Evolutionary conservation across 2,888 invertebrate species (phyloP).

Genomic region (Malthinus flaveolus): DNA sequence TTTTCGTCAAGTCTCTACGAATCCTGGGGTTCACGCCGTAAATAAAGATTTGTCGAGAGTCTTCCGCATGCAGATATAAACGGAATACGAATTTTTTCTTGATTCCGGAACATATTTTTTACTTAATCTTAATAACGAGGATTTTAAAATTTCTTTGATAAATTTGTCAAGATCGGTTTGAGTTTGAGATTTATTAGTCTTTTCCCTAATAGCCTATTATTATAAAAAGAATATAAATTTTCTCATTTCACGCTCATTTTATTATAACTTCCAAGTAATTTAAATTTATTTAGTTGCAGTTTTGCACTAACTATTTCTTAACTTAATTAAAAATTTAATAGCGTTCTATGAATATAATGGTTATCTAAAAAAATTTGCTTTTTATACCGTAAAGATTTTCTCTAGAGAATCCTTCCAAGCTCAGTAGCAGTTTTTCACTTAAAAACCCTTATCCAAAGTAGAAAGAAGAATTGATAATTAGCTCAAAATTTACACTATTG

Average conservation of each 20-base stretch:
- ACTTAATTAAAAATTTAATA: no score
- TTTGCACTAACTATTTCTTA: no score
- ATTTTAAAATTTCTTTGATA: constrained; percentile 40
- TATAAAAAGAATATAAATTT: constrained; percentile 9
- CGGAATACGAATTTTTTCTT: constrained; percentile 37
- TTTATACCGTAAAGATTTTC: no score
- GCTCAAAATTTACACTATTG: no score
- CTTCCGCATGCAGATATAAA: constrained; percentile 34
- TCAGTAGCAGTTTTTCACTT: no score
- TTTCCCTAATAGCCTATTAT: constrained; percentile 30
- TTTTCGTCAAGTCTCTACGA: constrained; percentile 25
- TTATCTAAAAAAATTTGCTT: no score
- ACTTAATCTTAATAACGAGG: constrained; percentile 43
- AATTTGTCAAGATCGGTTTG: constrained; percentile 36
- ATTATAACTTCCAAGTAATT: background rate
- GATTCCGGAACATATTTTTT: constrained; percentile 42
- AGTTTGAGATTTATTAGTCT: constrained; percentile 35
- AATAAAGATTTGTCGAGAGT: constrained; percentile 36
- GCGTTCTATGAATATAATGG: no score
- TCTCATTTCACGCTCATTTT: background rate
- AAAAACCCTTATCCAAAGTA: no score
- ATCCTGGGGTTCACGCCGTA: constrained; percentile 31
- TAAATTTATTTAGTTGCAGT: background rate
- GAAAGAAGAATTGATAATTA: no score
- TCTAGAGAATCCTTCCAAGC: no score